Conservation (phyloP, 92 coral and sea anemone genomes). For the Zoanthus solanderi region DNA sequence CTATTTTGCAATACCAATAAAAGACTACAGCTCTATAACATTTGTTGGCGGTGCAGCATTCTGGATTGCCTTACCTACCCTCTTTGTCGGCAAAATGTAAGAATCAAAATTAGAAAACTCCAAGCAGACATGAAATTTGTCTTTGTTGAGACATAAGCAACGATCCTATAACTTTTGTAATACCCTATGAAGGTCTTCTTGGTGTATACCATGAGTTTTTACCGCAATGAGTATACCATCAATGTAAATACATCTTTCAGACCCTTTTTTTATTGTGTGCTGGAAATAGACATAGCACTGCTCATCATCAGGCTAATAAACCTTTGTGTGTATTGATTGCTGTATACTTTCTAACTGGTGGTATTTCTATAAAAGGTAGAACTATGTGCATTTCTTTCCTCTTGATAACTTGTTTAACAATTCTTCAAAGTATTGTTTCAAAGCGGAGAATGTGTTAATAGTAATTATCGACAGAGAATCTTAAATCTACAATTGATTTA, state of each 20-base stretch:
- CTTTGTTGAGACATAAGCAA: not conserved
- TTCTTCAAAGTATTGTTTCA: conserved; percentile 67
- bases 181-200: not conserved
- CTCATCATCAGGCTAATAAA: not conserved
- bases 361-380: conserved; percentile 31
- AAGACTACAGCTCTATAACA: not conserved
- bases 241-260: no score
- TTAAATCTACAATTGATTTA: conserved; percentile 53
- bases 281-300: not conserved
- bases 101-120: not conserved
- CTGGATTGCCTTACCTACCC: not conserved
- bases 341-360: not conserved
- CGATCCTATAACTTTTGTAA: not conserved
- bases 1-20: no score
- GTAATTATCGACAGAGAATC: conserved; percentile 53
- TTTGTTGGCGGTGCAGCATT: not conserved
- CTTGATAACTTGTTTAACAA: conserved; percentile 38
- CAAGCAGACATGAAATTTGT: not conserved
- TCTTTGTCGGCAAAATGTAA: not conserved
- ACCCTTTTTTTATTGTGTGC: no score
- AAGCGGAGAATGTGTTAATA: conserved; percentile 50
- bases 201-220: no score
- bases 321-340: not conserved
- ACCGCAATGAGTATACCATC: no score
- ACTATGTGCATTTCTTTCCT: conserved; percentile 39